Evolutionary conservation across 1,140 invertebrate species (phyloP), one percentile per base, ranked within the genome.

Genomic region (Drosophila truncata): DNA sequence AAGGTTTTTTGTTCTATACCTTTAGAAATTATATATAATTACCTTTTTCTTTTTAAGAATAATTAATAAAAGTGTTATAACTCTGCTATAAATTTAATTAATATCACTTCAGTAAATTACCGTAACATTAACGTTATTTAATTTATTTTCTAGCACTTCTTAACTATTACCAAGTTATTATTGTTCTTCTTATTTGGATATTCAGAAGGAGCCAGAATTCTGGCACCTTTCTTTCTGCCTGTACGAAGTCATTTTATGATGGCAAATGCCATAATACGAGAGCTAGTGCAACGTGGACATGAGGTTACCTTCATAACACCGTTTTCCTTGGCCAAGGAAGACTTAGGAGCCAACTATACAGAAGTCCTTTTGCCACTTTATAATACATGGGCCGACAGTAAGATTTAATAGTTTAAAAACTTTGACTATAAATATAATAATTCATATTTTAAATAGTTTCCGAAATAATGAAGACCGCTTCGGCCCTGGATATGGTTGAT

Each of bases 231-330:
- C 50, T 58, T 86, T 20, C 87, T 92, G 54, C 88, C 91, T 1
- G 88, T 80, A 13, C 81, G 73, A 27, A 91, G 88, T 55, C 91
- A 92, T 29, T 91, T 85, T 7, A 87, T 84, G 82, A 91, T 92
- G 71, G 79, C 77, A 1, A 73, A 72, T 57, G 75, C 91, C 4
- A 33, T 92, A 16, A 81, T 91, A 13, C 63, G 60, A 14, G 86
- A 91, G 25, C 52, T 92, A 8, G 67, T 91, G 9, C 47, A 75
- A 8, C 64, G 81, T 8, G 91, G 91, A 16, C 88, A 92, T 44
- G 79, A 91, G 61, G 87, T 86, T 11, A 91, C 90, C n/a, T 81
- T 86, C 11, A 77, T 91, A 14, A 86, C 90, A 13, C 74, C 84
- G 1, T 80, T 72, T 42, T 78, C 82, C 0, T 27, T 91, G 55